phyloP scores from a whole-genome alignment of 2,797 vertebrate genomes.

The Platalea minor region DNA sequence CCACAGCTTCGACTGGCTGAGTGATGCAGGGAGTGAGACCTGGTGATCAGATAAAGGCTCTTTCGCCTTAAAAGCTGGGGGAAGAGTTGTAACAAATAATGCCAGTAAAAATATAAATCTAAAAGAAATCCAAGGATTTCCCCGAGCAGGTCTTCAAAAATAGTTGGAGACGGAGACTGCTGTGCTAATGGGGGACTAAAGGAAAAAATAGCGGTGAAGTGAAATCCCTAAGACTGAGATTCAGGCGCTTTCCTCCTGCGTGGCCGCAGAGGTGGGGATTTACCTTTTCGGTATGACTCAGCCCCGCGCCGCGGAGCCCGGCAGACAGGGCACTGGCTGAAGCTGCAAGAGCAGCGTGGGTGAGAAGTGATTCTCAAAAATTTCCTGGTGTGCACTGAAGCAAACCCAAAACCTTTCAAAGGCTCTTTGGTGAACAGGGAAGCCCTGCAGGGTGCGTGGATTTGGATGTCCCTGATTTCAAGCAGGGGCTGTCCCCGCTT shows the following conservation, averaged over 20 bases:
- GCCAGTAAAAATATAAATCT: background rate
- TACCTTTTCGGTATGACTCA: background rate
- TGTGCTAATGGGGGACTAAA: background rate
- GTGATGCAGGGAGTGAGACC: background rate
- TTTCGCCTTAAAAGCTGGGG: background rate
- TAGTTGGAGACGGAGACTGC: background rate
- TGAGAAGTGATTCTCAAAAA: background rate
- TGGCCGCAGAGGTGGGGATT: background rate
- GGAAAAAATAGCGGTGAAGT: background rate
- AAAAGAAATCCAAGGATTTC: background rate
- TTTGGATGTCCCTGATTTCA: background rate
- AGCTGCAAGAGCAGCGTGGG: background rate
- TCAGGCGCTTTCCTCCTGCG: accelerated
- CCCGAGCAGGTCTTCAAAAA: background rate
- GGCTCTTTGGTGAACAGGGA: background rate
- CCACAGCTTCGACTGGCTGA: background rate
- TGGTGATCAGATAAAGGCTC: background rate
- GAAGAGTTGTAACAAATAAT: background rate
- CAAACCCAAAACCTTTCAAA: background rate
- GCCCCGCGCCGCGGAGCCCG: background rate
- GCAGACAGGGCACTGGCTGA: background rate
- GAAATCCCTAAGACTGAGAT: background rate
- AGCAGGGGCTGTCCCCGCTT: background rate
- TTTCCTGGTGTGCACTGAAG: background rate
- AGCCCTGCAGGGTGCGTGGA: background rate